These are phyloP conservation scores for Sciurus niger DNA, from an alignment of 2,113 vertebrate genomes.

Conservation along the genomic window DNA sequence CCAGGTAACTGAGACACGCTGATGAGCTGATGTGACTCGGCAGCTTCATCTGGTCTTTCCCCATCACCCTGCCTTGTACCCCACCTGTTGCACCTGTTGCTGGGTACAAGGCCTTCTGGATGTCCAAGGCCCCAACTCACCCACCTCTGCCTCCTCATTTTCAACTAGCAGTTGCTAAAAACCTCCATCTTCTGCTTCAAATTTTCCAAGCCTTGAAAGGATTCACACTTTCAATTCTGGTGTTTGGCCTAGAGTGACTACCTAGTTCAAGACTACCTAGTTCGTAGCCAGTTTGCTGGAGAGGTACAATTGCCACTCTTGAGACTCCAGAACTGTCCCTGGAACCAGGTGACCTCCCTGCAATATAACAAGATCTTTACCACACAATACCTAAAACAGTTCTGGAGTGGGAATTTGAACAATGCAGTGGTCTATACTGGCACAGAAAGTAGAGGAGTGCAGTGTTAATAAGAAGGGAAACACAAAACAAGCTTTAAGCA, in stretches of 20 bases:
- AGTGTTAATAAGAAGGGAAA: conserved; percentile 5
- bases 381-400: conserved; percentile 18
- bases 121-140: neutral
- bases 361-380: neutral
- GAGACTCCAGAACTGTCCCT: conserved; percentile 25
- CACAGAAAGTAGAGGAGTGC: conserved; percentile 14
- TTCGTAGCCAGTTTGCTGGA: conserved; percentile 55
- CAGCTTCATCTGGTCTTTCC: neutral
- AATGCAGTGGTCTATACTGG: neutral
- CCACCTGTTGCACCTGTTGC: neutral
- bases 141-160: neutral
- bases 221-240: conserved; percentile 39
- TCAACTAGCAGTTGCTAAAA: conserved; percentile 56
- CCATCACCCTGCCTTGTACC: neutral
- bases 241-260: conserved; percentile 19
- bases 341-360: neutral
- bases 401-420: conserved; percentile 44
- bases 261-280: conserved; percentile 46
- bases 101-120: conserved; percentile 33
- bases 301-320: conserved; percentile 55
- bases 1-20: neutral
- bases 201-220: conserved; percentile 62
- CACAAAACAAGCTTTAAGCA: conserved; percentile 38
- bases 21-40: neutral
- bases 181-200: conserved; percentile 24